Evolutionary conservation across 1,140 invertebrate genomes (phyloP), one percentile per base, ranked within the genome.

Genomic region (Papilio helenus): DNA sequence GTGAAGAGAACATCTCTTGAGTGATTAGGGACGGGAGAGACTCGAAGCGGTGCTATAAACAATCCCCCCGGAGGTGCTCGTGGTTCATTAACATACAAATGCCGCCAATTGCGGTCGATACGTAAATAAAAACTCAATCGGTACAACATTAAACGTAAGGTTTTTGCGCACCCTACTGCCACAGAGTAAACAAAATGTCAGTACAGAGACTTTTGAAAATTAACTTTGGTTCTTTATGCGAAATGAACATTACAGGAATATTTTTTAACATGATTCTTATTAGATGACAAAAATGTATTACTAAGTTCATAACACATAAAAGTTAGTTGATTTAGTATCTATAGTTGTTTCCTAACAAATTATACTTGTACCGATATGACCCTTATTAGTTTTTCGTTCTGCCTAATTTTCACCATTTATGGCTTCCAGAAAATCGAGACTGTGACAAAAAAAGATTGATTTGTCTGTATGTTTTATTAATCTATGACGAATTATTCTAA

Each of bases 101-200:
- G 86, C 80, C 72, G 79, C 79, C 82, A 85, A 86, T 89, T 85
- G 87, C 84, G 86, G 86, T 71, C 80, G 85, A 85, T 85, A 86
- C 84, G 84, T 88, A 88, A 89, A 90, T 89, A 90, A 90, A 90
- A 90, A 90, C 85, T 81, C 89, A 88, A 90, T 89, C 87, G 83
- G 87, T 82, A 86, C 79, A 79, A 79, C 80, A 86, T 90, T 88
- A 89, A 88, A 85, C 81, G 86, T 79, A 79, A 76, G 74, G 82
- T 82, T 81, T 65, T 74, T 81, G 79, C 79, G 74, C 81, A 76
- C 79, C 79, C 72, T 80, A 49, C 5, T 42, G 29, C 18, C 78
- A 79, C 71, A 87, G 86, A 79, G 74, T 78, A 85, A 5, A 12
- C n/a, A n/a, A 42, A 0, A 29, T 73, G 9, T 20, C 18, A 18